phyloP scores from a whole-genome alignment of 2,888 invertebrate genomes.

The Himalopsyche tibetana region DNA sequence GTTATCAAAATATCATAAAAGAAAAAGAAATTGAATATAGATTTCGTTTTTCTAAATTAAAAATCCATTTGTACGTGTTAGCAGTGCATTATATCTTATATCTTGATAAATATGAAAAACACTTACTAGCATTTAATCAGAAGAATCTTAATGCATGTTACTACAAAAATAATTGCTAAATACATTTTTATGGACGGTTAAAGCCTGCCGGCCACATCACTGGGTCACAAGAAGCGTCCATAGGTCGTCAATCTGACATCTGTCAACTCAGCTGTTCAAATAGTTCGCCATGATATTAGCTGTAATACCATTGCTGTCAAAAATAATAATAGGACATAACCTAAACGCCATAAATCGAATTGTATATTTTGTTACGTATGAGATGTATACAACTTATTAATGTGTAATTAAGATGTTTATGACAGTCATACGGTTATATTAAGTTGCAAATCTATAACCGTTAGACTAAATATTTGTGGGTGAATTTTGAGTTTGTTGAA shows the following conservation, averaged over 20 bases:
- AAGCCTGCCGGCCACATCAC: constrained; percentile 60
- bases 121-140: constrained; percentile 90
- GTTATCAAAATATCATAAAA: background rate
- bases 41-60: background rate
- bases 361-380: no score
- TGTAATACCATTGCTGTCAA: background rate
- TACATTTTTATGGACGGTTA: constrained; percentile 51
- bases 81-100: background rate
- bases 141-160: constrained; percentile 71
- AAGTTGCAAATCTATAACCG: no score
- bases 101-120: constrained; percentile 72
- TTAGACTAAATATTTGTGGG: no score
- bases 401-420: no score
- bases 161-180: constrained; percentile 60
- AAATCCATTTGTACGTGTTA: background rate
- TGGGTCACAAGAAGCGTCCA: constrained; percentile 13
- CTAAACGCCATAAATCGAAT: background rate
- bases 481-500: no score
- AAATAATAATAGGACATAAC: background rate
- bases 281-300: background rate
- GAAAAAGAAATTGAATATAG: background rate
- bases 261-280: constrained; percentile 56
- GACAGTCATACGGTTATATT: no score
- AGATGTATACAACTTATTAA: no score
- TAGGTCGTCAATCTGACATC: constrained; percentile 37